Evolutionary conservation across 2,113 vertebrate species (phyloP).

Genomic region (Ctenomys sociabilis): DNA sequence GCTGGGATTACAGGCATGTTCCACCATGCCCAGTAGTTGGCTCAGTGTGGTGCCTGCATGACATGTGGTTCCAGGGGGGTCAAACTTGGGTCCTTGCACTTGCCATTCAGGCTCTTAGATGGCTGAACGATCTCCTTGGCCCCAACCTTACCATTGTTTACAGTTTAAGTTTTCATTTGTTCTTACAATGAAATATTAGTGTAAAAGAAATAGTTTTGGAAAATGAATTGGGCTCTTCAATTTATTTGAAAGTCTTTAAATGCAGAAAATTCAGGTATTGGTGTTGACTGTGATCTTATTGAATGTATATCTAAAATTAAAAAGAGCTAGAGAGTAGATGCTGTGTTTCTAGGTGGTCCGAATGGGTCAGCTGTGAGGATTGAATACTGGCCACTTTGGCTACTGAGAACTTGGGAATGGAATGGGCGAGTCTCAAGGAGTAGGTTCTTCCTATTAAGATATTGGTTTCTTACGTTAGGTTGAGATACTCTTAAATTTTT

Average conservation of each 20-base stretch:
- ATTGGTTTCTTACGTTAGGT: background rate
- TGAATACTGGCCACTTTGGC: background rate
- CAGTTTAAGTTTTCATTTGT: constrained; percentile 22
- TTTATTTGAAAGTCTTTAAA: background rate
- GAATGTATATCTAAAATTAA: background rate
- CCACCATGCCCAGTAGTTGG: no score
- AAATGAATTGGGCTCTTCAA: constrained; percentile 12
- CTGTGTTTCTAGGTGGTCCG: background rate
- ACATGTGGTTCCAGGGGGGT: no score
- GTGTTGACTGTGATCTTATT: background rate
- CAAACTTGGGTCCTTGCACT: no score
- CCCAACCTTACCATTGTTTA: background rate
- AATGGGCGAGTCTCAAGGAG: background rate
- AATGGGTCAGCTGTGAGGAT: background rate
- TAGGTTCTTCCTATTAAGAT: background rate
- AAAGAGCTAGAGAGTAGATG: background rate
- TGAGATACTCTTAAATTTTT: constrained; percentile 2
- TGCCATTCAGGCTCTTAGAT: no score
- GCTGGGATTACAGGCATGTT: no score
- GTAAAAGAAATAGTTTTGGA: constrained; percentile 14
- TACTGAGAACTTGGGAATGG: background rate
- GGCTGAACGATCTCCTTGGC: no score
- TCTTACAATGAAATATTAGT: constrained; percentile 31
- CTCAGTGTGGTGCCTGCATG: no score
- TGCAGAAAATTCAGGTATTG: background rate